These are phyloP conservation scores for Caenorhabditis auriculariae DNA, from an alignment of 2,888 invertebrate species.

Conservation along the genomic window DNA sequence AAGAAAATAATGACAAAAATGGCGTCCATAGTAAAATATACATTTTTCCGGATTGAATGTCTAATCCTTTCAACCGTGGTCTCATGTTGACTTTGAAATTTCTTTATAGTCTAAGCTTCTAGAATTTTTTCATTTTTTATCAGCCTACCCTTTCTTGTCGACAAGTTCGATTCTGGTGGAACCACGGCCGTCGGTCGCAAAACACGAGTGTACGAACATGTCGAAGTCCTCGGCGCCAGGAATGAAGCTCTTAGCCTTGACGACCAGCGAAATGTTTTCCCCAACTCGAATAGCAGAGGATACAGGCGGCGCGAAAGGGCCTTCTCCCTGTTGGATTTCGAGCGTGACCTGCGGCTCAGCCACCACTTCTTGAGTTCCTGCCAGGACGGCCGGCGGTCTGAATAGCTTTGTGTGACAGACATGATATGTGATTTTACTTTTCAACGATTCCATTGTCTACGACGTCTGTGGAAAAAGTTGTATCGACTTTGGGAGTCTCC, in stretches of 20 bases:
- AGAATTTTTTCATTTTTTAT: too few species aligned
- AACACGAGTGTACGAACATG: constrained; percentile 63
- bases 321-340: constrained; percentile 56
- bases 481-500: constrained; percentile 15
- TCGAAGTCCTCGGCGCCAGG: constrained; percentile 51
- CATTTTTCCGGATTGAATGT: background rate
- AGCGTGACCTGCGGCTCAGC: constrained; percentile 42
- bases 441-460: constrained; percentile 1
- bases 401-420: background rate
- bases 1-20: background rate
- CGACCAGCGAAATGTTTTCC: constrained; percentile 58
- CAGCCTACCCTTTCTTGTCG: constrained; percentile 51
- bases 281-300: constrained; percentile 56
- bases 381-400: constrained; percentile 14
- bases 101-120: background rate
- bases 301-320: constrained; percentile 50
- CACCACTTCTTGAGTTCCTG: constrained; percentile 31
- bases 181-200: constrained; percentile 58
- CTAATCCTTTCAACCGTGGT: background rate
- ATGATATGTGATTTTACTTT: constrained; percentile 9
- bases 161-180: constrained; percentile 50
- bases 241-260: constrained; percentile 40
- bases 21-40: background rate
- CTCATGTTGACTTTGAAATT: background rate
- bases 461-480: constrained; percentile 12